Evolutionary conservation across 2,113 vertebrate species (phyloP).

Genomic region (Apeltes quadracus): DNA sequence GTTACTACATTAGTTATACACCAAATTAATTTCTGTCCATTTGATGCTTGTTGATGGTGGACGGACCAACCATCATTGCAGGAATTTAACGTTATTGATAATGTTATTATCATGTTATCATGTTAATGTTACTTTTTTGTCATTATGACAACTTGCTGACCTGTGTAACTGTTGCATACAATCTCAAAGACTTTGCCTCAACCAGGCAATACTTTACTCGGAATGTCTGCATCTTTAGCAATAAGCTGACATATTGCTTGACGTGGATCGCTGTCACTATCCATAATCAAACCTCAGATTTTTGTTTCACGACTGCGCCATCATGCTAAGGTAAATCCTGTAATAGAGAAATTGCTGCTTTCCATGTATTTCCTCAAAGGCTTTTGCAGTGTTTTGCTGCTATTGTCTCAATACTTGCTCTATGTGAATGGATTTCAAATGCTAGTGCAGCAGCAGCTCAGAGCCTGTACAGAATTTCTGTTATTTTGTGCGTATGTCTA

Average conservation of each 20-base stretch:
- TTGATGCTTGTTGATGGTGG: neutral
- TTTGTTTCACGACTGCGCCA: too few species aligned
- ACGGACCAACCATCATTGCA: neutral
- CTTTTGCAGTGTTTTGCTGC: slow-evolving; percentile 51
- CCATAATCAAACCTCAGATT: too few species aligned
- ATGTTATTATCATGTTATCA: too few species aligned
- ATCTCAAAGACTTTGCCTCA: too few species aligned
- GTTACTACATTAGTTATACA: neutral
- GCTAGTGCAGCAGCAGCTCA: slow-evolving; percentile 30
- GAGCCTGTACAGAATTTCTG: neutral
- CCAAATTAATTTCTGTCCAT: neutral
- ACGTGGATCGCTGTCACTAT: too few species aligned
- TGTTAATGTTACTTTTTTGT: too few species aligned
- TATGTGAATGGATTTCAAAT: slow-evolving; percentile 25
- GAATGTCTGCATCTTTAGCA: slow-evolving; percentile 59
- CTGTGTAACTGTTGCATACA: neutral
- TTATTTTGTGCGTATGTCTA: neutral
- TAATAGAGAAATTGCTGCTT: neutral
- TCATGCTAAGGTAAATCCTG: too few species aligned
- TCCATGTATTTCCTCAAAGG: slow-evolving; percentile 53
- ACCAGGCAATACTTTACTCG: slow-evolving; percentile 50
- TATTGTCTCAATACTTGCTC: slow-evolving; percentile 53
- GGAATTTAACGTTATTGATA: neutral
- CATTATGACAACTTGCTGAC: slow-evolving; percentile 14
- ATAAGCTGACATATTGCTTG: slow-evolving; percentile 62